These are phyloP conservation scores for Pandemis cinnamomeana DNA, from an alignment of 2,888 invertebrate species.

Conservation along the genomic window DNA sequence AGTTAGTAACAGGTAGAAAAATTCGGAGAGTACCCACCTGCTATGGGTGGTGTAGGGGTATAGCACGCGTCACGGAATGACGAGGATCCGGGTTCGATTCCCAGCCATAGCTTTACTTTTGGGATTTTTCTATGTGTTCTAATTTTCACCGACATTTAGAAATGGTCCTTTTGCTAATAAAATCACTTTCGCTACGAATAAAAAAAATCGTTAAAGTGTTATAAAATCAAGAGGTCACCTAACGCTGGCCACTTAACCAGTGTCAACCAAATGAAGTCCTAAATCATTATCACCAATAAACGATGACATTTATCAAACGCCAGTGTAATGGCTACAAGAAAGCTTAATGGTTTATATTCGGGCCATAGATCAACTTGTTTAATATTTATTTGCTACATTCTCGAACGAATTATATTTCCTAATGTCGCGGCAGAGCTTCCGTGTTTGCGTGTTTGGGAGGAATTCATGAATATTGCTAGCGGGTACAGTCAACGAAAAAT, in stretches of 20 bases:
- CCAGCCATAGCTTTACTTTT: too few species aligned
- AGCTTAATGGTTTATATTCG: conserved; percentile 35
- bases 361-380: conserved; percentile 40
- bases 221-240: conserved; percentile 26
- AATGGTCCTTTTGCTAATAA: not conserved
- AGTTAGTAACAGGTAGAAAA: too few species aligned
- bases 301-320: conserved; percentile 44
- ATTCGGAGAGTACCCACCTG: too few species aligned
- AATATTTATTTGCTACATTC: conserved; percentile 43
- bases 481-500: too few species aligned
- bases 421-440: conserved; percentile 31
- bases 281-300: conserved; percentile 53
- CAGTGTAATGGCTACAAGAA: conserved; percentile 35
- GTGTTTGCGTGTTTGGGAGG: conserved; percentile 22
- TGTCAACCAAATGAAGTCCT: conserved; percentile 50
- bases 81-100: too few species aligned
- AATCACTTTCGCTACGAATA: not conserved
- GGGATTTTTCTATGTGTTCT: too few species aligned
- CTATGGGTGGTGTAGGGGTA: too few species aligned
- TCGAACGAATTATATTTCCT: conserved; percentile 42
- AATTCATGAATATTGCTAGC: not conserved
- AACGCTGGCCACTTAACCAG: conserved; percentile 41
- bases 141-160: too few species aligned
- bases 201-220: not conserved
- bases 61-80: too few species aligned